A percentile compares a stretch with the other conserved stretches of the same genome.
Conservation (phyloP, 2,113 vertebrate species). For the Setophaga kirtlandii region DNA sequence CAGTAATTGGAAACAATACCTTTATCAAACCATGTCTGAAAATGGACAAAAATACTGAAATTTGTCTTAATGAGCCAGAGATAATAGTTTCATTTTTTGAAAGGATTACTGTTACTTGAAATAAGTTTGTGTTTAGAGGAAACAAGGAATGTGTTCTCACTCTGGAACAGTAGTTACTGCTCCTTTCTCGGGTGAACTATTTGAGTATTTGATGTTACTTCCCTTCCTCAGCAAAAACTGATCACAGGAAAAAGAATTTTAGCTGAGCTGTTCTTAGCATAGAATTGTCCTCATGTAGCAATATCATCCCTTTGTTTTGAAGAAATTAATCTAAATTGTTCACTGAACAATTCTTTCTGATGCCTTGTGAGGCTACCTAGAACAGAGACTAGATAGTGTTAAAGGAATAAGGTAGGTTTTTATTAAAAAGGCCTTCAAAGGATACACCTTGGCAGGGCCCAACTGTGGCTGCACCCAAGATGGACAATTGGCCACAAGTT, state of each 20-base stretch:
- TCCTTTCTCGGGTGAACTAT: not conserved
- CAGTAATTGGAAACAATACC: not conserved
- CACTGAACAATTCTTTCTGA: not conserved
- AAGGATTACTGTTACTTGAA: not conserved
- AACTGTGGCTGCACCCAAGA: not conserved
- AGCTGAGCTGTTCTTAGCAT: not conserved
- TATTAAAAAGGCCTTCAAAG: not conserved
- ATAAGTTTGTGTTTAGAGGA: not conserved
- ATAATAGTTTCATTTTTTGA: not conserved
- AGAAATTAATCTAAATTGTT: not conserved
- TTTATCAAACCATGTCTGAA: not conserved
- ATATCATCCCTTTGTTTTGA: not conserved
- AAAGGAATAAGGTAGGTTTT: not conserved
- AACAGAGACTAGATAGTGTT: not conserved
- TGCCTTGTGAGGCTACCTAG: not conserved
- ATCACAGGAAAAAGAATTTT: not conserved
- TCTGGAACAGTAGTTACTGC: accelerated
- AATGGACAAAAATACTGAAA: not conserved
- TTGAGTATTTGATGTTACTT: not conserved
- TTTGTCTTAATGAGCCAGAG: not conserved
- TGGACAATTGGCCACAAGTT: not conserved
- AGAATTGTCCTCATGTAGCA: not conserved
- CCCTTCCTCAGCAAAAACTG: not conserved
- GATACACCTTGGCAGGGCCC: not conserved
- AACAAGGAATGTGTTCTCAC: not conserved